phyloP scores from a whole-genome alignment of 92 coral and sea anemone species.

The Porites cylindrica region DNA sequence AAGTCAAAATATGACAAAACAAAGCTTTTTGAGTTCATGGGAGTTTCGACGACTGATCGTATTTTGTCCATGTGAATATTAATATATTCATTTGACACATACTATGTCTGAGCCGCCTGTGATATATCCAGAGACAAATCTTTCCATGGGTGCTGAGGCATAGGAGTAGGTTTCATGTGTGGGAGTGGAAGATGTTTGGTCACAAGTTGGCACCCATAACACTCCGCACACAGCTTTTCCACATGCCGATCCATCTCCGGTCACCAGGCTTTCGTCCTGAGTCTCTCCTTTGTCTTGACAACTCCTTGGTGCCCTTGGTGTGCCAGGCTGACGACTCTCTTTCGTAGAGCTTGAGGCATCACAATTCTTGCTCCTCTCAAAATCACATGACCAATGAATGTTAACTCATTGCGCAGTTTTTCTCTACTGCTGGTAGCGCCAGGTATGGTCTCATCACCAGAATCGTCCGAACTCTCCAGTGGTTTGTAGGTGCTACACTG shows the following conservation, averaged over 20 bases:
- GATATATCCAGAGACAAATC: too few species aligned
- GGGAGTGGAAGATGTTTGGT: slow-evolving; percentile 34
- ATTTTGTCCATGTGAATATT: too few species aligned
- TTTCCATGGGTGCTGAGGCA: too few species aligned
- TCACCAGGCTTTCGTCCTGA: slow-evolving; percentile 71
- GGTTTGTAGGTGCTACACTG: slow-evolving; percentile 42
- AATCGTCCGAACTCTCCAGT: slow-evolving; percentile 45
- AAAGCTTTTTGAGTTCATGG: too few species aligned
- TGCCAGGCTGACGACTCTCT: slow-evolving; percentile 51
- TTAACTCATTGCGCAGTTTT: slow-evolving; percentile 50
- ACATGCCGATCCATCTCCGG: slow-evolving; percentile 63
- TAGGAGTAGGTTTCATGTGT: too few species aligned
- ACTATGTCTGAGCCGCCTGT: too few species aligned
- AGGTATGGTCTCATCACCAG: slow-evolving; percentile 40
- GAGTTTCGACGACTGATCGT: too few species aligned
- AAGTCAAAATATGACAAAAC: too few species aligned
- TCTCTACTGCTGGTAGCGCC: slow-evolving; percentile 27
- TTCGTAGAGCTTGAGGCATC: slow-evolving; percentile 51
- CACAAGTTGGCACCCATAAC: slow-evolving; percentile 61
- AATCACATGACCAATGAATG: slow-evolving; percentile 54
- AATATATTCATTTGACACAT: too few species aligned
- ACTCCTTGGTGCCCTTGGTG: slow-evolving; percentile 75
- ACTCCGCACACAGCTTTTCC: slow-evolving; percentile 32
- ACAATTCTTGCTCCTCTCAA: slow-evolving; percentile 59
- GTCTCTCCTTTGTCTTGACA: slow-evolving; percentile 60